A percentile compares a stretch with the other conserved stretches of the same genome.
phyloP scores from a whole-genome alignment of 2,888 invertebrate genomes.

The Tetramorium bicarinatum region DNA sequence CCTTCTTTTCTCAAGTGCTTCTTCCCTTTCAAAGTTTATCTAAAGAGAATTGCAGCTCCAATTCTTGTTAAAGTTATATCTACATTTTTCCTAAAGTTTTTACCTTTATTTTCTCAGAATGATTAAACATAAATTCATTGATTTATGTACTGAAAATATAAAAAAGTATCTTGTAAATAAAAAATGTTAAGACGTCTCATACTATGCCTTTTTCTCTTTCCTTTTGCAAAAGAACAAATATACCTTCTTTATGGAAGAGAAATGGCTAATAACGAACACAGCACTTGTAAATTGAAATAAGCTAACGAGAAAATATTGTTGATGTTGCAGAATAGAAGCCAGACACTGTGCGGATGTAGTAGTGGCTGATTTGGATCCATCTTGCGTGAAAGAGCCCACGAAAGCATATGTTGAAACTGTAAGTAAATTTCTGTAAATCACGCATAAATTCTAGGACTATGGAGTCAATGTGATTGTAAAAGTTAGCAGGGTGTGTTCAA shows the following conservation, averaged over 20 bases:
- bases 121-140: not conserved
- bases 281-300: not conserved
- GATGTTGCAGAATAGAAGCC: constrained; percentile 80
- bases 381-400: constrained; percentile 74
- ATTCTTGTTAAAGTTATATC: not conserved
- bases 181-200: not conserved
- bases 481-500: constrained; percentile 86
- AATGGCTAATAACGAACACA: not conserved
- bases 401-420: constrained; percentile 75
- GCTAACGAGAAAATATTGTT: not conserved
- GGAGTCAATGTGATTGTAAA: constrained; percentile 40
- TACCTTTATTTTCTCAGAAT: not conserved
- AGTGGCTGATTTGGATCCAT: constrained; percentile 79
- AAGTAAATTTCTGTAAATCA: constrained; percentile 56
- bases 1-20: not conserved
- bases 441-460: not conserved
- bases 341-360: constrained; percentile 81
- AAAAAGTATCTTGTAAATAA: not conserved
- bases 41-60: not conserved
- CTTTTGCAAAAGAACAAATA: not conserved
- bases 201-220: not conserved
- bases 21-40: not conserved
- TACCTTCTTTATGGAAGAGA: not conserved
- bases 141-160: not conserved
- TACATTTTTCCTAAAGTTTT: not conserved